Base-by-base conservation (phyloP, 2,797 vertebrate genomes). In the Bothrops alternatus region DNA sequence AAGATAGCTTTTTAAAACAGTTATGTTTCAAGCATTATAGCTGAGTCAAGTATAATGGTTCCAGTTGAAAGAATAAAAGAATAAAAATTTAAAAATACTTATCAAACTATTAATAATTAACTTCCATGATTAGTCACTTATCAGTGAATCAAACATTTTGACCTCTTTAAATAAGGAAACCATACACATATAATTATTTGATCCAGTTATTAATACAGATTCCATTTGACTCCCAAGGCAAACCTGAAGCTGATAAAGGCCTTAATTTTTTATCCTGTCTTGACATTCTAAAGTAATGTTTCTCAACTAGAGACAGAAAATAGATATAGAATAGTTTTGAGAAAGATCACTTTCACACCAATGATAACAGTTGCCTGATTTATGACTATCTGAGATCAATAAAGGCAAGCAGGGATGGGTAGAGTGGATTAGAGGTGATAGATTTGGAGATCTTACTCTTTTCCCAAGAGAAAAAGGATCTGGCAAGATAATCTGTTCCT, bases 401-500 rank as follows among this genome's bases (percentile, higher is more conserved):
- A 47, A 47, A 57, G 32, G 50, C 23, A 13, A 53, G 23, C 58
- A 55, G 28, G 60, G 47, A 12, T 32, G 53, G 82, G 32, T 86
- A 53, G 28, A 50, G 57, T 93, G 73, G 86, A 61, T 82, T 53
- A 55, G 69, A 88, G 69, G 28, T 93, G 90, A 88, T 91, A 87
- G 86, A 89, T 89, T 85, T 86, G 47, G 86, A 63, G 58, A 55
- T 50, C 73, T 82, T 25, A 25, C 73, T 47, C 73, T 47, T 82
- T 82, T 82, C 58, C 58, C n/a, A 50, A 37, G 32, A 56, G 69
- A 85, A 93, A 91, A 93, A 85, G 57, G 73, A 91, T 91, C 92
- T 85, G 90, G 86, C 69, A 85, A 58, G 37, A 61, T 63, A 88
- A 25, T 26, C 6, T 91, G 58, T 6, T 73, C 69, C 37, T 91